Base-by-base conservation (phyloP, 2,113 vertebrate species). In the Rissa tridactyla region DNA sequence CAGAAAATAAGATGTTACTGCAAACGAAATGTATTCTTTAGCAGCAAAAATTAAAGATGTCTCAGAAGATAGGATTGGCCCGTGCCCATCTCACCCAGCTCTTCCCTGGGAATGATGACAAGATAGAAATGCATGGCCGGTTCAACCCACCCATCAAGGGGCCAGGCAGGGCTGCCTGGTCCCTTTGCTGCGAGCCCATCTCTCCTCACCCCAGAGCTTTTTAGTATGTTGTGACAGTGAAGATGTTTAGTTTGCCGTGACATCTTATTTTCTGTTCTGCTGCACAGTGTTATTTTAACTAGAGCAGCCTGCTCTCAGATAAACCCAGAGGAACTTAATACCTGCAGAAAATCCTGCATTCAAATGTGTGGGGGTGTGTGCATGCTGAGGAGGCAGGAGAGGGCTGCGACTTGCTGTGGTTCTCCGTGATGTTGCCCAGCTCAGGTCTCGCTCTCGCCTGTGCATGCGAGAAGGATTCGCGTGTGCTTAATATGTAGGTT, bases 221-320 rank as follows among this genome's bases (percentile, higher is more conserved):
- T 98, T 95, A 95, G 91, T 95, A 94, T 93, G 96, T 98, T 82
- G 78, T n/a, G 65, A 92, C 96, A 97, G 97, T 95, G 95, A 96
- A 98, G 95, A 93, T 97, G 97, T 96, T 97, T 98, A 98, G 88
- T 97, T 98, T 96, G 97, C 97, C 90, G 36, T 98, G 97, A 98
- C 97, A 97, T 98, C 97, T 98, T 98, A 98, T 98, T 98, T 98
- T 98, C 98, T 98, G 98, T 98, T 97, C 97, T 98, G 79, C 95
- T 98, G 97, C 98, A 98, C 98, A 97, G 96, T 93, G 97, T 98
- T 98, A 98, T 98, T 98, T 98, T 98, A 98, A 96, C 86, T 61
- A 64, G 97, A 97, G 90, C 77, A 58, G 89, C 89, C 95, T 89
- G 79, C 93, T 97, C 90, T 75, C 95, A 57, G 96, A 98, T 98